Evolutionary conservation across 2,797 vertebrate genomes (phyloP).

Genomic region (Trichosurus vulpecula): DNA sequence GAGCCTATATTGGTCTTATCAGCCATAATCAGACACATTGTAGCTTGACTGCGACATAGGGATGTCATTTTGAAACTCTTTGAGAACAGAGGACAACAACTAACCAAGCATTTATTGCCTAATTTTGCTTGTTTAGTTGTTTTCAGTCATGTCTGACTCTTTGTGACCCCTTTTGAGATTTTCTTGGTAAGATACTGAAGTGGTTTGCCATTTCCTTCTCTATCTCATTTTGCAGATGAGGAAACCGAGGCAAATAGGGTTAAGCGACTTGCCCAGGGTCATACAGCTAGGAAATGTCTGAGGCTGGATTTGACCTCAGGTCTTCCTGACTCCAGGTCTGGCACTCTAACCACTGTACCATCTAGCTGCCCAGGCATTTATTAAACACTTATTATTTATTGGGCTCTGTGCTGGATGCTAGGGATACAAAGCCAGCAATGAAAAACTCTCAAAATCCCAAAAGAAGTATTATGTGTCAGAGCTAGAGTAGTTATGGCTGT

Average conservation of each 20-base stretch:
- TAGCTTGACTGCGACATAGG: neutral
- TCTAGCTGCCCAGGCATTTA: neutral
- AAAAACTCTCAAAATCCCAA: neutral
- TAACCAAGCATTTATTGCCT: neutral
- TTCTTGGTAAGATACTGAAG: neutral
- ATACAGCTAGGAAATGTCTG: neutral
- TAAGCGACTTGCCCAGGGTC: neutral
- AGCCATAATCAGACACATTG: no score
- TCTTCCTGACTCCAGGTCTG: neutral
- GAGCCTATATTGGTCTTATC: neutral
- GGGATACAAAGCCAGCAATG: neutral
- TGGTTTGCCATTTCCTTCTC: neutral
- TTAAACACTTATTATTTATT: neutral
- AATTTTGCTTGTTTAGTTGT: neutral
- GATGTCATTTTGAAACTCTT: neutral
- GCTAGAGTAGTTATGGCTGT: neutral
- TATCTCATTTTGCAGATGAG: neutral
- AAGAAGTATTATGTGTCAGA: neutral
- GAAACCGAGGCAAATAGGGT: neutral
- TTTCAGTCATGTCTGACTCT: neutral
- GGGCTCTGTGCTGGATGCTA: neutral
- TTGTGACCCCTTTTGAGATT: neutral
- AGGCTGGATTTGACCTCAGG: neutral
- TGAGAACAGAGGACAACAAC: neutral
- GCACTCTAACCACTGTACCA: neutral